phyloP scores from a whole-genome alignment of 2,113 vertebrate genomes.

The Halcyon senegalensis region DNA sequence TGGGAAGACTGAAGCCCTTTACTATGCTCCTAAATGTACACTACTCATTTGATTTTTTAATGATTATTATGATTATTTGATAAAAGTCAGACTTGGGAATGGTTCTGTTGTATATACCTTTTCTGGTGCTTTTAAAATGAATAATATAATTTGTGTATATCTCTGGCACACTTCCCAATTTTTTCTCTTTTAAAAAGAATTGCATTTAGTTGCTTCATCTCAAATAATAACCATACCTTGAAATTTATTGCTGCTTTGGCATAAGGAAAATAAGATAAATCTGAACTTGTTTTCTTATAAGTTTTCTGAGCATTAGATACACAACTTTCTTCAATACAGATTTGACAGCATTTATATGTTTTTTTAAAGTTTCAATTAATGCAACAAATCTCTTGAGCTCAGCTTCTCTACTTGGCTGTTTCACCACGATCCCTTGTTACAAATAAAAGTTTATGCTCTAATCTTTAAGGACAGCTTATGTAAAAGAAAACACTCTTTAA shows the following conservation, averaged over 20 bases:
- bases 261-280: background rate
- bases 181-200: background rate
- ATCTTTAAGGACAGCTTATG: conserved; percentile 11
- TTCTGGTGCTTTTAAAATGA: background rate
- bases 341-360: background rate
- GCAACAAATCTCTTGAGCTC: background rate
- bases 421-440: background rate
- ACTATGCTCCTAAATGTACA: background rate
- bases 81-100: background rate
- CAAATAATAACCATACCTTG: background rate
- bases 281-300: background rate
- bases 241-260: background rate
- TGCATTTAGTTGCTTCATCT: background rate
- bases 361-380: background rate
- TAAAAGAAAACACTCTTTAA: background rate
- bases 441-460: background rate
- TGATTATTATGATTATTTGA: background rate
- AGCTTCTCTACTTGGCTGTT: background rate
- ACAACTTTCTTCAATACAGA: background rate
- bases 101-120: background rate
- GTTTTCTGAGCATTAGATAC: background rate
- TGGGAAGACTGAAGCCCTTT: background rate
- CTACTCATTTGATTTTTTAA: background rate
- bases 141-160: background rate
- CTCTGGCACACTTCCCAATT: background rate